Conservation (phyloP, 2,113 vertebrate species). For the Aramus guarauna region DNA sequence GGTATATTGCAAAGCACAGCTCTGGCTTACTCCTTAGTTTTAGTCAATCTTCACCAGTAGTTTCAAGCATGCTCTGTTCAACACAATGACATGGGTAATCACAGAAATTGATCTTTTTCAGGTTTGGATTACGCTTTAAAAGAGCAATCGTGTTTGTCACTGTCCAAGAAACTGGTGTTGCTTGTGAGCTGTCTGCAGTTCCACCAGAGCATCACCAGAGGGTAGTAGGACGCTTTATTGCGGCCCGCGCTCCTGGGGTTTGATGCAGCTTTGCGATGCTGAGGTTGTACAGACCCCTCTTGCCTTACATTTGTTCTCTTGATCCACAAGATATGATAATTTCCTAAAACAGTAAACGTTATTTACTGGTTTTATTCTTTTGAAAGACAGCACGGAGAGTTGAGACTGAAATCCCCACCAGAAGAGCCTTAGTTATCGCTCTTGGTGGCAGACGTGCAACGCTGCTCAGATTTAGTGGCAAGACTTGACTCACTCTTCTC, state of each 20-base stretch:
- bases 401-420: neutral
- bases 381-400: neutral
- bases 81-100: neutral
- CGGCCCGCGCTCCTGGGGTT: accelerated
- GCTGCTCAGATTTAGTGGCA: neutral
- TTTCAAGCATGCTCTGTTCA: neutral
- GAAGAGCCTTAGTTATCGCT: neutral
- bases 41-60: neutral
- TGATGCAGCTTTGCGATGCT: neutral
- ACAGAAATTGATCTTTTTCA: neutral
- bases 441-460: accelerated
- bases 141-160: neutral
- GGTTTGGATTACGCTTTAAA: neutral
- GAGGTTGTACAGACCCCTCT: neutral
- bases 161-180: accelerated
- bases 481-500: neutral
- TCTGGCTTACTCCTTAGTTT: neutral
- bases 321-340: neutral
- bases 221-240: slow-evolving; percentile 38
- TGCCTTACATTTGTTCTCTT: neutral
- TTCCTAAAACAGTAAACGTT: neutral
- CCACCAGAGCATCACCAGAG: slow-evolving; percentile 20
- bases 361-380: neutral
- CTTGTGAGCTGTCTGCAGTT: neutral
- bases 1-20: neutral